These are phyloP conservation scores for Imbricaverruca yamaguchii DNA, from an alignment of 2,888 invertebrate genomes.

Conservation along the genomic window DNA sequence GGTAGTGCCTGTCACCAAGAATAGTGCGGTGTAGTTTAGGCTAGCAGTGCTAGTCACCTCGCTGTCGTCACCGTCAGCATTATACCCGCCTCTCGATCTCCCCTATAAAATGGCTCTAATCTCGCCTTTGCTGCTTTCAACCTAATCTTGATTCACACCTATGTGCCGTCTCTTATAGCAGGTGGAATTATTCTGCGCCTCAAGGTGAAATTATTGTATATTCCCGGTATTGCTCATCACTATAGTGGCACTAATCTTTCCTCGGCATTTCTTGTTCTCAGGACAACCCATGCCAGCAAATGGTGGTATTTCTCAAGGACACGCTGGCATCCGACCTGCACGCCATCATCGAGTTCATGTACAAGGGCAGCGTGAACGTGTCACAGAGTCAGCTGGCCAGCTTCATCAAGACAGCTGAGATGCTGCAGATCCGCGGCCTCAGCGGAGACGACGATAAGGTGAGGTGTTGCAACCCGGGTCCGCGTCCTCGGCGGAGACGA, in stretches of 20 bases:
- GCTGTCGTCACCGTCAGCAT: too few relatives aligned
- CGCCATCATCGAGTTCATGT: conserved; percentile 34
- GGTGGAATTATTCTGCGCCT: too few relatives aligned
- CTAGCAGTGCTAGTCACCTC: too few relatives aligned
- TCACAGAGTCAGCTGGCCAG: conserved; percentile 33
- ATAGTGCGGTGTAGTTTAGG: too few relatives aligned
- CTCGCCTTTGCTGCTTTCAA: too few relatives aligned
- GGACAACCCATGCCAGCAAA: conserved; percentile 27
- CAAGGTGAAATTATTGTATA: too few relatives aligned
- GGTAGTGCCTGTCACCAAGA: too few relatives aligned
- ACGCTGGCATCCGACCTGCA: conserved; percentile 33
- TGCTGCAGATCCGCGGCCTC: conserved; percentile 33
- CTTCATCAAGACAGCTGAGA: conserved; percentile 33
- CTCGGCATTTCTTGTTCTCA: neutral
- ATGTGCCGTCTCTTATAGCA: too few relatives aligned
- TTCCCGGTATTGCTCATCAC: neutral
- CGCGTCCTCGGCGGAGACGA: neutral
- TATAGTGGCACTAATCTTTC: too few relatives aligned
- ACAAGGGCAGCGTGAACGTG: conserved; percentile 34
- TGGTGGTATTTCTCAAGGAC: conserved; percentile 33
- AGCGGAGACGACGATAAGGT: conserved; percentile 9
- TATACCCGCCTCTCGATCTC: too few relatives aligned
- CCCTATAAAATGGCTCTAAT: too few relatives aligned
- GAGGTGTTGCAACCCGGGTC: neutral
- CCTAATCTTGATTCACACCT: too few relatives aligned